phyloP scores from a whole-genome alignment of 2,888 invertebrate genomes.

The Atherix ibis region DNA sequence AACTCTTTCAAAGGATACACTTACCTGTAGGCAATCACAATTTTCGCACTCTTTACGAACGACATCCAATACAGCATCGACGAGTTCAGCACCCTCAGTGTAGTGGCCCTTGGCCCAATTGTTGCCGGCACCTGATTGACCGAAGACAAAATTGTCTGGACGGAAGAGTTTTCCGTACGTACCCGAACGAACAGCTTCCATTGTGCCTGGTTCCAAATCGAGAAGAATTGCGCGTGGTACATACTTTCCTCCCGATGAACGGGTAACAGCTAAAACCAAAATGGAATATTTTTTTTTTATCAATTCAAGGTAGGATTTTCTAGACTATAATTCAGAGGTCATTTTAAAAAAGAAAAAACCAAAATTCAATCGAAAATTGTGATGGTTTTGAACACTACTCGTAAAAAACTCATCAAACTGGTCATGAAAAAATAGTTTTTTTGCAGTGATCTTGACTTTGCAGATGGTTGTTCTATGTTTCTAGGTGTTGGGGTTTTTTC shows the following conservation, averaged over 20 bases:
- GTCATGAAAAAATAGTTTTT: too few relatives aligned
- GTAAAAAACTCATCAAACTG: too few relatives aligned
- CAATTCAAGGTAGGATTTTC: too few relatives aligned
- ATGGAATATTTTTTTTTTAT: conserved; percentile 2
- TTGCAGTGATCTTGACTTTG: too few relatives aligned
- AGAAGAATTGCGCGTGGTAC: conserved; percentile 61
- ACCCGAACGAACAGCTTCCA: conserved; percentile 80
- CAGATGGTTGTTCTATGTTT: too few relatives aligned
- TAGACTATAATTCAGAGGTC: too few relatives aligned
- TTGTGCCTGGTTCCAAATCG: conserved; percentile 67
- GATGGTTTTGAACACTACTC: too few relatives aligned
- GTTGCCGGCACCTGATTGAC: conserved; percentile 53
- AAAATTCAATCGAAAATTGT: too few relatives aligned
- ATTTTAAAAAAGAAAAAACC: too few relatives aligned
- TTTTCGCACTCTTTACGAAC: conserved; percentile 78
- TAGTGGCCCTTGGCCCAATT: conserved; percentile 73
- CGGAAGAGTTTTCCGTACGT: conserved; percentile 76
- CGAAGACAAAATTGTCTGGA: conserved; percentile 80
- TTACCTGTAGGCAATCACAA: conserved; percentile 63
- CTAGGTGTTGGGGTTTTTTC: too few relatives aligned
- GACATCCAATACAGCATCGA: conserved; percentile 70
- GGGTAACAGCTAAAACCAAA: conserved; percentile 36
- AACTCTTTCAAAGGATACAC: too few relatives aligned
- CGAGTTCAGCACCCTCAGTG: conserved; percentile 77
- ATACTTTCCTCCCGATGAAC: conserved; percentile 54